phyloP scores from a whole-genome alignment of 2,797 vertebrate genomes.

The Ctenosaura bakeri region DNA sequence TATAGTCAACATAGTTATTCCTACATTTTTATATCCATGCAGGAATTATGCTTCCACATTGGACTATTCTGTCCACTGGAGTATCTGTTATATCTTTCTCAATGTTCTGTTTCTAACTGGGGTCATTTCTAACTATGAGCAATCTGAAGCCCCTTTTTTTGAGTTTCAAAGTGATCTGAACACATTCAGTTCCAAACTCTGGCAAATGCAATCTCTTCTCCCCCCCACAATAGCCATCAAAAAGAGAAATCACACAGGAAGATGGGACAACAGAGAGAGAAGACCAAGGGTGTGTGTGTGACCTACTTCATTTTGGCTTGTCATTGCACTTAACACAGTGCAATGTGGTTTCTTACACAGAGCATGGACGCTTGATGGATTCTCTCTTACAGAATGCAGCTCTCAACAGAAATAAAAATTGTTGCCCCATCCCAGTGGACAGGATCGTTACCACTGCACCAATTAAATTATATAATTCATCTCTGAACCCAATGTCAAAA shows the following conservation, averaged over 20 bases:
- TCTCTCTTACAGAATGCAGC: too few species aligned
- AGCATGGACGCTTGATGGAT: too few species aligned
- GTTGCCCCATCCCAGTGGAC: background rate
- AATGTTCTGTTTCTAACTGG: too few species aligned
- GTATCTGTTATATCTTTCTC: too few species aligned
- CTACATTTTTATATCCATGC: too few species aligned
- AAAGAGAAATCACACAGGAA: background rate
- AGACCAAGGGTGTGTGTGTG: background rate
- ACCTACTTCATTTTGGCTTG: too few species aligned
- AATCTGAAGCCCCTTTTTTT: too few species aligned
- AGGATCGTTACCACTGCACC: background rate
- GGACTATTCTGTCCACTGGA: too few species aligned
- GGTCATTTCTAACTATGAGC: too few species aligned
- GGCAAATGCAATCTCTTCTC: background rate
- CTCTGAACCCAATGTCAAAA: background rate
- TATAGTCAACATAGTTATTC: too few species aligned
- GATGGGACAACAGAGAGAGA: background rate
- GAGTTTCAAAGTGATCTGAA: background rate
- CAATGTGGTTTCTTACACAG: background rate
- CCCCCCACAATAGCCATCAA: background rate
- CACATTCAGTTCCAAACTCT: background rate
- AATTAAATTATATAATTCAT: background rate
- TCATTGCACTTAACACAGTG: too few species aligned
- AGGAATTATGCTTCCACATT: too few species aligned
- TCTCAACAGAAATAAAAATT: background rate